Percentiles rank a stretch among this genome's conserved stretches.
phyloP scores from a whole-genome alignment of 2,888 invertebrate genomes.

The Caradrina clavipalpis region DNA sequence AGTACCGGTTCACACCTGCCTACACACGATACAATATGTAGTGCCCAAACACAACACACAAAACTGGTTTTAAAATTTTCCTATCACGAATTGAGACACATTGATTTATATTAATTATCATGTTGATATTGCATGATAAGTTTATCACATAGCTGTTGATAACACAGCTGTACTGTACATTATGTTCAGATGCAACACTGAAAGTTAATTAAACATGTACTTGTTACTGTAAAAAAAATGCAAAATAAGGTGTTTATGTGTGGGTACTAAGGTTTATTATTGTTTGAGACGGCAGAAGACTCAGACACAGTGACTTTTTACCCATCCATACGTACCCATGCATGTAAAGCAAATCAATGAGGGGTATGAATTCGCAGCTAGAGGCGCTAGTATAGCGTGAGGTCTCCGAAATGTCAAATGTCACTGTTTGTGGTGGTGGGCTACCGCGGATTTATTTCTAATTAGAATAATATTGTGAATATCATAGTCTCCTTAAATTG shows the following conservation, averaged over 20 bases:
- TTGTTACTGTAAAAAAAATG: not conserved
- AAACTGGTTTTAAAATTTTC: conserved; percentile 29
- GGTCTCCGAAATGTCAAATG: too few relatives aligned
- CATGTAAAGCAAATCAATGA: too few relatives aligned
- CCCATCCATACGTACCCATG: too few relatives aligned
- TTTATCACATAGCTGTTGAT: not conserved
- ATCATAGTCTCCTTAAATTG: too few relatives aligned
- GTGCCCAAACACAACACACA: conserved; percentile 15
- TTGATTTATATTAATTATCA: conserved; percentile 24
- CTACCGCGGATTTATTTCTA: too few relatives aligned
- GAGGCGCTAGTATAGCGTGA: too few relatives aligned
- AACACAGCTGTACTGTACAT: not conserved
- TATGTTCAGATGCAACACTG: conserved; percentile 16
- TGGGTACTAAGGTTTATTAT: too few relatives aligned
- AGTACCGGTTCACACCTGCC: conserved; percentile 9
- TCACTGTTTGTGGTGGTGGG: too few relatives aligned
- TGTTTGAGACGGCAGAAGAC: too few relatives aligned
- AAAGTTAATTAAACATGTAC: conserved; percentile 5
- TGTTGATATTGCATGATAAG: conserved; percentile 21
- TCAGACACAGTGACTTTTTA: too few relatives aligned
- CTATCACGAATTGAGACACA: not conserved
- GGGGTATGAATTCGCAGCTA: too few relatives aligned
- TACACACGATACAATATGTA: not conserved
- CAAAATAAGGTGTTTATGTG: not conserved
- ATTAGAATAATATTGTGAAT: too few relatives aligned